Evolutionary conservation across 2,113 vertebrate species (phyloP), one percentile per base, ranked within the genome.

Genomic region (Dissostichus mawsoni): DNA sequence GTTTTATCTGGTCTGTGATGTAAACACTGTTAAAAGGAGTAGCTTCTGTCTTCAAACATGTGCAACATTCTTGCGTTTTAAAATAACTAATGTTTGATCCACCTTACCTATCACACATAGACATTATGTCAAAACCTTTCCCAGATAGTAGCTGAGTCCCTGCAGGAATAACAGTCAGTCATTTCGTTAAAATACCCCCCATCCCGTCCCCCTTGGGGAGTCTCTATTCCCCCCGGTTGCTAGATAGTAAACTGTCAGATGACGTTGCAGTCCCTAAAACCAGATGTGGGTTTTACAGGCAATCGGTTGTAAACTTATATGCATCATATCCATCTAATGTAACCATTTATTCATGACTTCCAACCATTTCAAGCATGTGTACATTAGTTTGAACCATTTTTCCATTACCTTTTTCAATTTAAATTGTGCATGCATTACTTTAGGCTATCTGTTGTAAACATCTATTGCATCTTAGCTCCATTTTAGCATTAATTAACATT

Each of bases 151-250:
- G 33, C 51, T 3, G 12, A 73, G 68, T 63, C 74, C 56, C 86
- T 47, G 73, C 69, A 71, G 90, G 61, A 69, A 80, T 82, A 68
- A 85, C 84, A 75, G 78, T 50, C 76, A 13, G 36, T 23, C 62
- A 45, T 74, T 91, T 74, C 51, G 84, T 79, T 87, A 44, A 78
- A 83, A 57, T 29, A 29, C 3, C 3, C 29, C 29, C 29, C 74
- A 10, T 41, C 48, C 36, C 66, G 14, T 61, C 69, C 90, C 41
- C 80, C 41, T 47, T 25, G 89, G 88, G 92, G 89, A 90, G 36
- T 8, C 36, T 41, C 36, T 41, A 41, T 8, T 41, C 36, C 8
- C 36, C 8, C 18, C n/a, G 59, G 75, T 57, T 44, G 36, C 65
- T 50, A 68, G 63, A 50, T 55, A 9, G 6, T 5, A 55, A 48